Conservation (phyloP, 2,797 vertebrate genomes). For the Coreius guichenoti region DNA sequence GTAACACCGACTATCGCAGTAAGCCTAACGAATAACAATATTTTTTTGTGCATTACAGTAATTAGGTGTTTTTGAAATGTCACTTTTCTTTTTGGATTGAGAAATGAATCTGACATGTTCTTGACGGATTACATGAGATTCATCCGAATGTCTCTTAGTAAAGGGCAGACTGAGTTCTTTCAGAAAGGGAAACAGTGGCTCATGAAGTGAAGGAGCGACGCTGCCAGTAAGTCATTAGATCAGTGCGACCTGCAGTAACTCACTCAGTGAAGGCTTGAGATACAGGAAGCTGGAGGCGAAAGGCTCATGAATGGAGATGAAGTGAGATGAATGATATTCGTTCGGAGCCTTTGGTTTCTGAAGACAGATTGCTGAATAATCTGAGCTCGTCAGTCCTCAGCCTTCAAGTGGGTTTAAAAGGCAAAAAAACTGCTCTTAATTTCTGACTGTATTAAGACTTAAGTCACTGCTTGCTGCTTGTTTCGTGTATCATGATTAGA, state of each 20-base stretch:
- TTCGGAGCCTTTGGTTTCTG: background rate
- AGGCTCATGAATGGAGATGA: conserved; percentile 13
- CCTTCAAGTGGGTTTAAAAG: background rate
- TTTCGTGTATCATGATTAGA: background rate
- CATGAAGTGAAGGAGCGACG: background rate
- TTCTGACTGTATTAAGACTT: background rate
- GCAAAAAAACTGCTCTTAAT: background rate
- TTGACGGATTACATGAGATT: background rate
- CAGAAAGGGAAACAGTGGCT: background rate
- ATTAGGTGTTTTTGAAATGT: too few species aligned
- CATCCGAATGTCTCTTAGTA: background rate
- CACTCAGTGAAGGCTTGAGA: background rate
- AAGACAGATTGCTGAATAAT: background rate
- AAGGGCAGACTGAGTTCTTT: background rate
- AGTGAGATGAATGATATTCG: background rate
- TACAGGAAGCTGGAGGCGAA: conserved; percentile 8
- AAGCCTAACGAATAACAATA: too few species aligned
- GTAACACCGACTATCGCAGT: too few species aligned
- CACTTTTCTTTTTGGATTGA: too few species aligned
- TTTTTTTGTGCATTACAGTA: too few species aligned
- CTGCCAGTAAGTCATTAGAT: background rate
- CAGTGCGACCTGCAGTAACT: background rate
- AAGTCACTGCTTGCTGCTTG: background rate
- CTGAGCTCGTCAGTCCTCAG: background rate
- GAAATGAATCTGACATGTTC: background rate